A percentile compares a stretch with the other conserved stretches of the same genome.
Evolutionary conservation across 2,113 vertebrate species (phyloP).

Genomic region (Andinoacara biseriatus): DNA sequence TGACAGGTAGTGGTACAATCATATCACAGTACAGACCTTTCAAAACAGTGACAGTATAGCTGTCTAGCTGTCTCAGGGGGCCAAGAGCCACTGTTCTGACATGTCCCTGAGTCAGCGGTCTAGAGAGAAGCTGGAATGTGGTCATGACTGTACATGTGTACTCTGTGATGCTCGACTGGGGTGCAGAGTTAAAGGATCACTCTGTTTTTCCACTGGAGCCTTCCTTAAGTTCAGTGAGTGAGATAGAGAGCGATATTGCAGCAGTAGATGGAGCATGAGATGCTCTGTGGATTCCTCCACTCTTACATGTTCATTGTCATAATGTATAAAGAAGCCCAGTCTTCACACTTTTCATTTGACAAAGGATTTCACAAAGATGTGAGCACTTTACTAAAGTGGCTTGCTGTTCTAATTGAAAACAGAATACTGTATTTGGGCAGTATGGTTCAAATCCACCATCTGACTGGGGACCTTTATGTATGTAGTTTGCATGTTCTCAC

Average conservation of each 20-base stretch:
- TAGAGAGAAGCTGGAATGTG: conserved; percentile 65
- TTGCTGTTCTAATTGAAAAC: background rate
- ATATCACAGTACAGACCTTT: conserved; percentile 30
- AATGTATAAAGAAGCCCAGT: background rate
- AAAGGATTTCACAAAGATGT: background rate
- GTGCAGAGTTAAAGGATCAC: conserved; percentile 46
- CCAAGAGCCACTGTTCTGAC: conserved; percentile 59
- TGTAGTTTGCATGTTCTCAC: too few relatives aligned
- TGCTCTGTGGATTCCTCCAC: background rate
- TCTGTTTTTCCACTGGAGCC: background rate
- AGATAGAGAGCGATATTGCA: conserved; percentile 2
- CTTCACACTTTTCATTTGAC: background rate
- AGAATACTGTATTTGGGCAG: too few relatives aligned
- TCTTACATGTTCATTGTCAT: conserved; percentile 24
- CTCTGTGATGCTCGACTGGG: conserved; percentile 52
- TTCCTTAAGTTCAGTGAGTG: background rate
- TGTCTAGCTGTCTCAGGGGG: conserved; percentile 40
- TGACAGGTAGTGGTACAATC: conserved; percentile 22
- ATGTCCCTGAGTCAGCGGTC: conserved; percentile 68
- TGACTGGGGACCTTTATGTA: too few relatives aligned
- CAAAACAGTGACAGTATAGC: conserved; percentile 51
- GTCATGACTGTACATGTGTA: conserved; percentile 69
- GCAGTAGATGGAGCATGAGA: background rate
- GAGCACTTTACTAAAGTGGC: conserved; percentile 8
- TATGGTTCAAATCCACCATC: too few relatives aligned